Conservation (phyloP, 1,140 invertebrate species). For the Lepidurus couesii region DNA sequence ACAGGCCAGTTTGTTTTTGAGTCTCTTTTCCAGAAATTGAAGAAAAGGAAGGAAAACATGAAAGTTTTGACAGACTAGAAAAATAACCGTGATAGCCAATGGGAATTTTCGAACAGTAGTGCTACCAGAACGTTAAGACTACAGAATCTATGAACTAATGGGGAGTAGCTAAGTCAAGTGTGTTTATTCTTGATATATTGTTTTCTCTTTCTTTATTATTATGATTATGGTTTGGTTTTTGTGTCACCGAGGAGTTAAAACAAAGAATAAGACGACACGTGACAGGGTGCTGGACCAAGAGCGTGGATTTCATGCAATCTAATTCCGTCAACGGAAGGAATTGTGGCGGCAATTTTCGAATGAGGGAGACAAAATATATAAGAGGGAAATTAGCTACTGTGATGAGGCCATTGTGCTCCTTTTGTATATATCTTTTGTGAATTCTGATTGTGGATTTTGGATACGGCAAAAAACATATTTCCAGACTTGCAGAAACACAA, state of each 20-base stretch:
- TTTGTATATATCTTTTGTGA: slow-evolving; percentile 7
- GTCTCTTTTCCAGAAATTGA: not conserved
- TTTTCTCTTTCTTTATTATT: not conserved
- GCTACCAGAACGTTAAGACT: too few relatives aligned
- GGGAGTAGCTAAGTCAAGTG: slow-evolving; percentile 16
- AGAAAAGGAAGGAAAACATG: not conserved
- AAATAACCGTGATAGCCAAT: not conserved
- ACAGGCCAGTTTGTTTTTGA: slow-evolving; percentile 5
- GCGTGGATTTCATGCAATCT: not conserved
- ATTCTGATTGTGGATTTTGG: slow-evolving; percentile 1
- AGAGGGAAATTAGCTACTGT: slow-evolving; percentile 2
- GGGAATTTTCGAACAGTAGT: too few relatives aligned
- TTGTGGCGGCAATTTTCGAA: not conserved
- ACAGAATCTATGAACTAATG: too few relatives aligned
- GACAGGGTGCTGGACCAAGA: slow-evolving; percentile 15
- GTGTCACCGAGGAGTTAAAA: not conserved
- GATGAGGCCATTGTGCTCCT: slow-evolving; percentile 20
- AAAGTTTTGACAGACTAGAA: not conserved
- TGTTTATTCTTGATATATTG: not conserved
- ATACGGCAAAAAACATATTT: not conserved
- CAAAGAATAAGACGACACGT: not conserved
- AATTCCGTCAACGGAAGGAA: not conserved
- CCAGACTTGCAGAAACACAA: not conserved
- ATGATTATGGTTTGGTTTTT: not conserved
- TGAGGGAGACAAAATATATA: not conserved